phyloP scores from a whole-genome alignment of 2,797 vertebrate genomes.

The Ctenopoma kingsleyae region DNA sequence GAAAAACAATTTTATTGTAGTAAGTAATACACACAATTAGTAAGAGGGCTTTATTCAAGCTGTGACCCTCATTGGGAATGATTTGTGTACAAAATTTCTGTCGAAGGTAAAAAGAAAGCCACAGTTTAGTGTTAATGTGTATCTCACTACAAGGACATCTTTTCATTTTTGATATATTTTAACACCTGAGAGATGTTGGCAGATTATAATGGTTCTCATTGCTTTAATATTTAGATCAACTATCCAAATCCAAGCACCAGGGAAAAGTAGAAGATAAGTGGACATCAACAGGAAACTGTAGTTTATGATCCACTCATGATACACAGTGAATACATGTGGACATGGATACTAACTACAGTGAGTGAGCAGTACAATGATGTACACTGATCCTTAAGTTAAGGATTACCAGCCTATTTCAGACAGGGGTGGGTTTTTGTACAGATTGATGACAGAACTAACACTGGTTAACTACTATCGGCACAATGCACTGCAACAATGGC shows the following conservation, averaged over 20 bases:
- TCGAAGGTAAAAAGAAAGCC: background rate
- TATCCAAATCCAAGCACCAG: background rate
- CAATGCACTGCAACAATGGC: background rate
- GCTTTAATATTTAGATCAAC: background rate
- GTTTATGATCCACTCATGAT: background rate
- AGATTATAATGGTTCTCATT: constrained; percentile 15
- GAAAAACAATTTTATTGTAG: background rate
- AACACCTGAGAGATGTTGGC: background rate
- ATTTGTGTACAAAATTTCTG: background rate
- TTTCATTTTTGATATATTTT: background rate
- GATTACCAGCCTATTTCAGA: constrained; percentile 5
- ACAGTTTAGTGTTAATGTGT: background rate
- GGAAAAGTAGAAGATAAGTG: background rate
- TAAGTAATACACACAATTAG: background rate
- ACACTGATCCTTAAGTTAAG: constrained; percentile 1
- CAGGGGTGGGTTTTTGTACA: background rate
- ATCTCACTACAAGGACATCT: background rate
- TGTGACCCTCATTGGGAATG: background rate
- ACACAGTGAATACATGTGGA: background rate
- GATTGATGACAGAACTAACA: constrained; percentile 23
- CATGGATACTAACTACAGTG: too few relatives aligned
- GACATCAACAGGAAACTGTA: background rate
- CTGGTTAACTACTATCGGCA: constrained; percentile 14
- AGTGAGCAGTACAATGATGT: background rate
- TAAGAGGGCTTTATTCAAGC: background rate